Percentiles rank a stretch among this genome's conserved stretches.
Conservation (phyloP, 2,888 invertebrate species). For the Xylota segnis region DNA sequence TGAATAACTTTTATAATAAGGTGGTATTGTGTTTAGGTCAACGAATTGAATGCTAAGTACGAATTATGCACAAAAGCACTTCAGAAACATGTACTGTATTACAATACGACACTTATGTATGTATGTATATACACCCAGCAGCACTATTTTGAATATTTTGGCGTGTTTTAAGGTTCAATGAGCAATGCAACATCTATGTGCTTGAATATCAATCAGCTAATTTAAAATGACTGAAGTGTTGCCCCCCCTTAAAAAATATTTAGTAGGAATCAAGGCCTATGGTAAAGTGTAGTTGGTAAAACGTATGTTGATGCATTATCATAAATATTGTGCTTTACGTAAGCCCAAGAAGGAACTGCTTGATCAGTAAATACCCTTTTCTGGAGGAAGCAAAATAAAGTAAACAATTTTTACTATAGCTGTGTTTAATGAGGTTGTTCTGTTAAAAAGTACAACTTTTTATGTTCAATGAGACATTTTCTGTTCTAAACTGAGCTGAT, state of each 20-base stretch:
- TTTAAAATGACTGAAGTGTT: constrained; percentile 15
- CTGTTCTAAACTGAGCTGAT: too few species aligned
- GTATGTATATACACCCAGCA: background rate
- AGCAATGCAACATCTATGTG: constrained; percentile 26
- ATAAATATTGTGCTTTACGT: background rate
- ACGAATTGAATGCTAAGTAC: constrained; percentile 29
- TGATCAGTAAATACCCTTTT: background rate
- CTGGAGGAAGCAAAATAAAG: too few species aligned
- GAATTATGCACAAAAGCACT: constrained; percentile 36
- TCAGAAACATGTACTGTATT: constrained; percentile 10
- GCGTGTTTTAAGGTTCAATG: constrained; percentile 13
- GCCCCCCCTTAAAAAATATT: constrained; percentile 9
- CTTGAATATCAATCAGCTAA: constrained; percentile 42
- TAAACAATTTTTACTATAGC: too few species aligned
- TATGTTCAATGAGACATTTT: too few species aligned
- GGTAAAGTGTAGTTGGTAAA: background rate
- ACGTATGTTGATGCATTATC: background rate
- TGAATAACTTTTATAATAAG: background rate
- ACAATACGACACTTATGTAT: background rate
- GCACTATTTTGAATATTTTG: constrained; percentile 13
- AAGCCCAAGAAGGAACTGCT: background rate
- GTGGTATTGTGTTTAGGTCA: constrained; percentile 24
- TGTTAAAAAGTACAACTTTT: too few species aligned
- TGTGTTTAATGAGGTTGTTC: too few species aligned
- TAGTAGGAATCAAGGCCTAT: constrained; percentile 6